Evolutionary conservation across 2,888 invertebrate species (phyloP), one percentile per base, ranked within the genome.

Genomic region (Dorcus hopei): DNA sequence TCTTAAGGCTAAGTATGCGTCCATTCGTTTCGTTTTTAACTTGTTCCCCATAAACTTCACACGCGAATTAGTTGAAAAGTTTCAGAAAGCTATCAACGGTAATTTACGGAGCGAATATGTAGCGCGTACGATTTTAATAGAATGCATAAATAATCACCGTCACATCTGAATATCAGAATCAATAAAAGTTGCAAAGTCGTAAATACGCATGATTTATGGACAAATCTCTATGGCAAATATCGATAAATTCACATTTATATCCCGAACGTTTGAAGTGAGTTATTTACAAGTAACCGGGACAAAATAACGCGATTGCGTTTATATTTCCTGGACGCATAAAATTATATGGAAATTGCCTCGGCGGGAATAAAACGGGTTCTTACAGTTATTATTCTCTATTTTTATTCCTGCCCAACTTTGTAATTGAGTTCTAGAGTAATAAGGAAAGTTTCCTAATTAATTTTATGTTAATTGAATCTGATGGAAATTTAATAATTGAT

Each of bases 371-470:
- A 45, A 45, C 23, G 19, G 23, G 16, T 45, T 45, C 45, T 9
- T n/a, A 33, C 26, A 33, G 6, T 33, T 33, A 7, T 16, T 49
- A 33, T 49, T 26, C 38, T 33, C 11, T 48, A 40, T 50, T 54
- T 50, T 49, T 53, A 47, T 41, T 39, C 41, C 54, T 23, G 14
- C 9, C 53, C 54, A 50, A 45, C 53, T 40, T 49, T 58, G 50
- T 54, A 59, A 59, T 59, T 56, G 59, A 56, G 55, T 59, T 59
- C 50, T 33, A 43, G 26, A 47, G 59, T 52, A 59, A 59, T 59
- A 56, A 52, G 55, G 52, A 59, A 59, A 59, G 52, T 59, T 59
- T 47, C 38, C 49, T 59, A 55, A 59, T 59, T 59, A 59, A 55
- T 59, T 59, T 55, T 52, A 50, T 51, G 49, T 49, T 59, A 59